phyloP scores from a whole-genome alignment of 2,888 invertebrate species.

The Apomyelois bistriatella region DNA sequence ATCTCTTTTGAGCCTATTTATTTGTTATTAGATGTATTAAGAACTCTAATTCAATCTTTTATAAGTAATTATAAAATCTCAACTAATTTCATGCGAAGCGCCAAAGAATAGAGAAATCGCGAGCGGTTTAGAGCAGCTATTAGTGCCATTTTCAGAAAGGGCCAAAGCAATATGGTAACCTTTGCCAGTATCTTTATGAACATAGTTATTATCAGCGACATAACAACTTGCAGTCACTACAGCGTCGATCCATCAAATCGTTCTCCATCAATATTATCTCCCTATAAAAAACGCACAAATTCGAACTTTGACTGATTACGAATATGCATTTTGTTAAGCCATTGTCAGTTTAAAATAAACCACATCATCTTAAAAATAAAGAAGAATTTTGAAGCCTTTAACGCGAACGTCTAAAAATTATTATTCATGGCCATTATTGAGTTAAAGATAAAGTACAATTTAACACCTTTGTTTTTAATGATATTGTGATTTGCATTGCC shows the following conservation, averaged over 20 bases:
- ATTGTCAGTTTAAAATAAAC: not conserved
- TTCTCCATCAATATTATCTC: not conserved
- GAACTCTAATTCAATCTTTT: too few relatives aligned
- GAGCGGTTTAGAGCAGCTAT: too few relatives aligned
- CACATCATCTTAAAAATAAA: not conserved
- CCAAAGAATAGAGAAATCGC: too few relatives aligned
- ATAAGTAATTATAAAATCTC: too few relatives aligned
- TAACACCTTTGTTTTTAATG: too few relatives aligned
- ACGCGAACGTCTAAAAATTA: not conserved
- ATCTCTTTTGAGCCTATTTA: too few relatives aligned
- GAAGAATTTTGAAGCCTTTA: not conserved
- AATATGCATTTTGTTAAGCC: not conserved
- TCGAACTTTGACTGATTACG: slow-evolving; percentile 1
- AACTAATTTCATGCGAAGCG: too few relatives aligned
- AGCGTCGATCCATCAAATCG: not conserved
- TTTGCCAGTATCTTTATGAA: not conserved
- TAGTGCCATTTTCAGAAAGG: too few relatives aligned
- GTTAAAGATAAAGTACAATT: not conserved
- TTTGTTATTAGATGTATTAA: too few relatives aligned
- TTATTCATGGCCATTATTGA: too few relatives aligned
- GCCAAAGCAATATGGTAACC: too few relatives aligned
- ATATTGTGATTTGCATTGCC: slow-evolving; percentile 53
- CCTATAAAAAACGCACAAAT: not conserved
- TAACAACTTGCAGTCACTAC: not conserved
- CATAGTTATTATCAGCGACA: not conserved